These are phyloP conservation scores for Agonopterix arenella DNA, from an alignment of 2,888 invertebrate genomes.

Conservation along the genomic window DNA sequence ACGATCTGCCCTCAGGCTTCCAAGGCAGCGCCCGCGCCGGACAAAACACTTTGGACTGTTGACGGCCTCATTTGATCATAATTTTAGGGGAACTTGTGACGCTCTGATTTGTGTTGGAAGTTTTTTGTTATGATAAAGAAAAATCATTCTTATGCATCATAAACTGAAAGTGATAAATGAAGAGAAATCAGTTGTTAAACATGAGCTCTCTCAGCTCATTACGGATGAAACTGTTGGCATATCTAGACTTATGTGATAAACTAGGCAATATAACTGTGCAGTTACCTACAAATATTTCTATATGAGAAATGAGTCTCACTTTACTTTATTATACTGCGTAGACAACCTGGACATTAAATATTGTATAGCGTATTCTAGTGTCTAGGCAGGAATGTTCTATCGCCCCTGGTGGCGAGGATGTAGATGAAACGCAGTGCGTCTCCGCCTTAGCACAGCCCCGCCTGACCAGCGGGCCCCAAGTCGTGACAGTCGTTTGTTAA, in stretches of 20 bases:
- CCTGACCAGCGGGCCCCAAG: constrained; percentile 33
- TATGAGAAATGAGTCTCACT: too few species aligned
- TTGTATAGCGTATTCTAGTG: too few species aligned
- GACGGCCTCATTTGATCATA: constrained; percentile 16
- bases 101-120: constrained; percentile 11
- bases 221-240: too few species aligned
- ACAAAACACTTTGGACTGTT: constrained; percentile 11
- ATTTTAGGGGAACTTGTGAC: constrained; percentile 13
- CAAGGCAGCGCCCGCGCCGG: constrained; percentile 12
- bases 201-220: too few species aligned
- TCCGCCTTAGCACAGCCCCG: neutral
- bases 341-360: too few species aligned
- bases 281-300: too few species aligned
- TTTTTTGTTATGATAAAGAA: neutral
- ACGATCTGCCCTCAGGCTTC: constrained; percentile 23
- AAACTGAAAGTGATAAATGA: neutral
- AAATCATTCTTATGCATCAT: neutral
- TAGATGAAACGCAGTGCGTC: neutral
- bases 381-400: too few species aligned
- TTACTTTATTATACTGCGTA: too few species aligned
- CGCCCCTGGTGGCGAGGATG: too few species aligned
- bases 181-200: too few species aligned
- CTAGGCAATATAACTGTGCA: too few species aligned
- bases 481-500: constrained; percentile 68
- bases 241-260: too few species aligned